Conservation (phyloP, 2,888 invertebrate genomes). For the Lysandra coridon region DNA sequence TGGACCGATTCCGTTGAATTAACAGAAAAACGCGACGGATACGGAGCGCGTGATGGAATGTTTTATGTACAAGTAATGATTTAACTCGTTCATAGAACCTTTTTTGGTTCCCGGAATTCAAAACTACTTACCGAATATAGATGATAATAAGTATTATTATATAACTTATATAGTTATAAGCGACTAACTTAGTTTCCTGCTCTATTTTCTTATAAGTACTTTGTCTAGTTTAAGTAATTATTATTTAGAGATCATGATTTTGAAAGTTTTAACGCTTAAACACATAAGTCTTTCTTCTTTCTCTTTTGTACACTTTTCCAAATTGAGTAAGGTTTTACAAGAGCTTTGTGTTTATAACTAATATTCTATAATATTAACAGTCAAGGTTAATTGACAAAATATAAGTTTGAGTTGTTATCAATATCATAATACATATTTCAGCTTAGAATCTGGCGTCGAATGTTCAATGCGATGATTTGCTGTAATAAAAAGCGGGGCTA, state of each 20-base stretch:
- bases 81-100: background rate
- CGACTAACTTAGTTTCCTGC: background rate
- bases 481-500: conserved; percentile 41
- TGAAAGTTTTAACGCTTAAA: background rate
- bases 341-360: background rate
- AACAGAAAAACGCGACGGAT: conserved; percentile 29
- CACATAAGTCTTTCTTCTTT: background rate
- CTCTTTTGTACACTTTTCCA: no score
- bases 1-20: conserved; percentile 26
- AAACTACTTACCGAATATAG: background rate
- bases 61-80: conserved; percentile 3
- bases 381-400: background rate
- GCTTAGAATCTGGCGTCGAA: conserved; percentile 27
- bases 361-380: background rate
- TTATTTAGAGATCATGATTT: background rate
- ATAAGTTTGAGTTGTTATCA: background rate
- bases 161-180: background rate
- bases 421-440: background rate
- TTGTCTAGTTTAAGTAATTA: background rate
- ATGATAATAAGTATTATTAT: background rate
- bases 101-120: background rate
- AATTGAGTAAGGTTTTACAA: background rate
- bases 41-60: conserved; percentile 24
- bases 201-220: background rate
- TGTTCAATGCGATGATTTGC: conserved; percentile 53